Evolutionary conservation across 2,113 vertebrate species (phyloP), one percentile per base, ranked within the genome.

Genomic region (Ia io): DNA sequence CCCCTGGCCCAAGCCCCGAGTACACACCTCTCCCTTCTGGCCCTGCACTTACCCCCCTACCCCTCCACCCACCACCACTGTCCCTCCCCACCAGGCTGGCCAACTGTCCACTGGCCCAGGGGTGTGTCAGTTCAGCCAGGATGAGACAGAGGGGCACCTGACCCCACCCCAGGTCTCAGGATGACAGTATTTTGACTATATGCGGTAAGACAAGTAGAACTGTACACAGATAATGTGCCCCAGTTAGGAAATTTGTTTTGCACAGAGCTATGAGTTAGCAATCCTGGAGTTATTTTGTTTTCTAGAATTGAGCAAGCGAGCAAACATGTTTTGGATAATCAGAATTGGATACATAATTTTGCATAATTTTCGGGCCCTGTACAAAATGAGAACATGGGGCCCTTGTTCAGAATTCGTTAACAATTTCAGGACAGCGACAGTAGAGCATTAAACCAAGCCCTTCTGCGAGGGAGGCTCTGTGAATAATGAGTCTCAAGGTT

Each of bases 151-250:
- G 20, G 88, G 42, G 23, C 20, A 3, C 28, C 9, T 0, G 53
- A 35, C 47, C 69, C 5, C 11, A 40, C 13, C 40, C 40, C 20
- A 4, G 84, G 40, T 9, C 74, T 6, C 28, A 25, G 35, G 40
- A 30, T 10, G 28, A 4, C 10, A 2, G 70, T 9, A 2, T 42
- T 13, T 16, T 42, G 44, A 23, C n/a, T 0, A 0, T 1, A 7
- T 8, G 4, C 2, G 0, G 0, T 1, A 10, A 56, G 32, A 23
- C 42, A 67, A 2, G 25, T 7, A 20, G 63, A 30, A 32, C 3
- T 1, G 67, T 10, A 10, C 30, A 1, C 4, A 70, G 35, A 16
- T 13, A 0, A 61, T 1, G 79, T 30, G 35, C 59, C 92, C 84
- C 53, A 37, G 32, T 77, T 59, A 49, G 69, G 61, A 17, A 28